phyloP scores from a whole-genome alignment of 2,113 vertebrate species.

The Diphyllodes magnificus region DNA sequence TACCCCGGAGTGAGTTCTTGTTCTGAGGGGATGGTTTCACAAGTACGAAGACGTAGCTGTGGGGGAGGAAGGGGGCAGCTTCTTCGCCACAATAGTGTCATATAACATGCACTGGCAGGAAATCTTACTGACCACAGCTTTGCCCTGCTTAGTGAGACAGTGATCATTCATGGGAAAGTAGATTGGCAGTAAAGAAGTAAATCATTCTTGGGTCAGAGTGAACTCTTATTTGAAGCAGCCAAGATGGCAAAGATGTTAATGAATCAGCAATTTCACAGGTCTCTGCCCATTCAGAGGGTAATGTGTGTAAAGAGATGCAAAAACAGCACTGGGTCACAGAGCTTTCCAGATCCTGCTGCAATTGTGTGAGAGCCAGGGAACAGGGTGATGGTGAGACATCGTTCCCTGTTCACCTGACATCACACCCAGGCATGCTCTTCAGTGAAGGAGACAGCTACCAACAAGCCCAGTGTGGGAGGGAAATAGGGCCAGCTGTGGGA shows the following conservation, averaged over 20 bases:
- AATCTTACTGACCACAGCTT: constrained; percentile 1
- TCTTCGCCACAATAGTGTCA: not conserved
- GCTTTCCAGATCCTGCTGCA: not conserved
- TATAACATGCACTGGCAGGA: not conserved
- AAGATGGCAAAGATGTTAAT: constrained; percentile 1
- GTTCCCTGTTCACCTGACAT: not conserved
- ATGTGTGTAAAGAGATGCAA: not conserved
- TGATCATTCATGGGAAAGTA: not conserved
- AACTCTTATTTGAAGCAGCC: constrained; percentile 10
- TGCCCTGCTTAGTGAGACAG: not conserved
- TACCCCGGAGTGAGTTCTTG: not conserved
- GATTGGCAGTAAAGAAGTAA: not conserved
- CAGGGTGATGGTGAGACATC: not conserved
- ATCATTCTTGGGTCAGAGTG: not conserved
- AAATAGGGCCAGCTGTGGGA: not conserved
- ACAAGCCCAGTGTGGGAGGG: not conserved
- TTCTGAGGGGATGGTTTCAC: constrained; percentile 12
- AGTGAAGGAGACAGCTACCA: not conserved
- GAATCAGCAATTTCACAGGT: constrained; percentile 36
- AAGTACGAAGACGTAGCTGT: not conserved
- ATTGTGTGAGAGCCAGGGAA: not conserved
- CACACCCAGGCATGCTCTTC: not conserved
- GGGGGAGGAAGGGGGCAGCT: not conserved
- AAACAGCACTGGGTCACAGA: not conserved
- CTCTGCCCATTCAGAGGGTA: not conserved